A percentile compares a stretch with the other conserved stretches of the same genome.
phyloP scores from a whole-genome alignment of 2,113 vertebrate species.

The Bubalus kerabau region DNA sequence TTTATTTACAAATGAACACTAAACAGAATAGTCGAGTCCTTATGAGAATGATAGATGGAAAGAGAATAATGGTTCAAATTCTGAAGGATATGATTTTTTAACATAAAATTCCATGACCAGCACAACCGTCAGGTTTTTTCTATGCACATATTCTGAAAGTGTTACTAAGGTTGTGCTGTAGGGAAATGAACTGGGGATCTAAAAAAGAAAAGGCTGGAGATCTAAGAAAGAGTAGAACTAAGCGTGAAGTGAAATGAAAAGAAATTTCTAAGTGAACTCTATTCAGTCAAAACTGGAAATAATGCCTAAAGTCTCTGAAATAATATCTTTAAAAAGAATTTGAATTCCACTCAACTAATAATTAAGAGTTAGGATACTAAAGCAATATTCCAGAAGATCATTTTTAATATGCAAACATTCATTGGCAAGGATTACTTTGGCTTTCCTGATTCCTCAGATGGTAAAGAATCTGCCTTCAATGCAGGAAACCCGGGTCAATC shows the following conservation, averaged over 20 bases:
- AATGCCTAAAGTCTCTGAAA: not conserved
- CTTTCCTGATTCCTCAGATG: not conserved
- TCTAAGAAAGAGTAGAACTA: not conserved
- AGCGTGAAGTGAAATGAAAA: not conserved
- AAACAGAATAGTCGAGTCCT: not conserved
- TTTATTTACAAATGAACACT: not conserved
- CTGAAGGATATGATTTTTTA: not conserved
- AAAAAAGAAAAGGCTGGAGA: not conserved
- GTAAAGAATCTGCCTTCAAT: not conserved
- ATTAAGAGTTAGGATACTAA: not conserved
- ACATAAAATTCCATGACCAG: not conserved
- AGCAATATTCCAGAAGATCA: not conserved
- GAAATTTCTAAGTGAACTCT: not conserved
- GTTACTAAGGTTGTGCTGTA: not conserved
- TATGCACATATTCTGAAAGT: not conserved
- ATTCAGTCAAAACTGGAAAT: not conserved
- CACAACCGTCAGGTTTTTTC: not conserved
- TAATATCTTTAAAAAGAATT: not conserved
- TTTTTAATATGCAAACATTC: not conserved
- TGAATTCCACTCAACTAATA: not conserved
- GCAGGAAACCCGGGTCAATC: not conserved
- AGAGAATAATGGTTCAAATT: not conserved
- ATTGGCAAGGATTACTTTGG: not conserved
- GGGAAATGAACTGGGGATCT: not conserved
- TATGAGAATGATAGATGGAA: not conserved